Evolutionary conservation across 2,888 invertebrate genomes (phyloP).

Genomic region (Coecobrya sp.): DNA sequence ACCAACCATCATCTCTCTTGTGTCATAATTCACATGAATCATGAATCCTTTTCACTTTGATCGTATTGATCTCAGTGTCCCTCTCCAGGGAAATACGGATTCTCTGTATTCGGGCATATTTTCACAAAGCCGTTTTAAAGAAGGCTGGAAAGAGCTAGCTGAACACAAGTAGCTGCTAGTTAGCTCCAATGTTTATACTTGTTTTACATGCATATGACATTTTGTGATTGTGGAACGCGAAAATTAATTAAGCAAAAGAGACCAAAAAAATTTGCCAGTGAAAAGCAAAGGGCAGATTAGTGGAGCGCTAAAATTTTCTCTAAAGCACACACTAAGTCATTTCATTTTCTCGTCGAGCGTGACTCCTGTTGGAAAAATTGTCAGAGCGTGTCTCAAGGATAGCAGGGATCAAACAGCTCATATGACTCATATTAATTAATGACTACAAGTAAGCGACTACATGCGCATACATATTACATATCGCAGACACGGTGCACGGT

Average conservation of each 20-base stretch:
- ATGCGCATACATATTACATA: neutral
- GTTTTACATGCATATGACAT: neutral
- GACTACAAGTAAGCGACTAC: neutral
- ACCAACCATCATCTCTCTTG: neutral
- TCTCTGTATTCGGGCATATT: neutral
- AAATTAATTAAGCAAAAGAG: constrained; percentile 61
- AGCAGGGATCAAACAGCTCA: constrained; percentile 6
- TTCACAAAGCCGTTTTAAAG: neutral
- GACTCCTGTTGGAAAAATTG: constrained; percentile 13
- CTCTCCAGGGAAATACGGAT: neutral
- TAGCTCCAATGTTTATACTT: neutral
- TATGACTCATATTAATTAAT: neutral
- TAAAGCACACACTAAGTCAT: constrained; percentile 10
- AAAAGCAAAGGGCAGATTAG: constrained; percentile 26
- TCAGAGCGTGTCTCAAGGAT: constrained; percentile 10
- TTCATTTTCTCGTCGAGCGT: constrained; percentile 29
- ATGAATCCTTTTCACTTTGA: neutral
- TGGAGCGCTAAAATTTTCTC: constrained; percentile 57
- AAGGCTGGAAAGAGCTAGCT: neutral
- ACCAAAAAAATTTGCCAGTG: neutral
- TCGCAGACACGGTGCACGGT: too few species aligned
- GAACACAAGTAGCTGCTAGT: too few species aligned
- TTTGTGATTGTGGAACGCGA: neutral
- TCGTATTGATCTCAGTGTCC: constrained; percentile 16
- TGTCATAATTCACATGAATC: constrained; percentile 1